Conservation (phyloP, 2,888 invertebrate genomes). For the Rhagium mordax region DNA sequence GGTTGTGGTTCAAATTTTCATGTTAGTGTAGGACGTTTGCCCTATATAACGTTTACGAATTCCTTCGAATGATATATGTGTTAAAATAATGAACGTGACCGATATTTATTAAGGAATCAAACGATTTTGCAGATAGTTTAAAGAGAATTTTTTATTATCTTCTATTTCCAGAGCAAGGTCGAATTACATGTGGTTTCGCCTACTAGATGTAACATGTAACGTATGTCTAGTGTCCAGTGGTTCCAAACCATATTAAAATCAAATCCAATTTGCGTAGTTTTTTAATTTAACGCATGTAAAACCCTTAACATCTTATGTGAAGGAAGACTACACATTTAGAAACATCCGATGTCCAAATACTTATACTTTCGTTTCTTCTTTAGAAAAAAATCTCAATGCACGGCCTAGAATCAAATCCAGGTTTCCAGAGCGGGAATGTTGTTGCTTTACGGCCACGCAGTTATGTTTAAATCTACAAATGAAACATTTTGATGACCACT, state of each 20-base stretch:
- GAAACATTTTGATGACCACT: no score
- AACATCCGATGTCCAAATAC: no score
- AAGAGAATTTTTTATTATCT: constrained; percentile 13
- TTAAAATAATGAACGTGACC: not conserved
- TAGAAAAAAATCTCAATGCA: no score
- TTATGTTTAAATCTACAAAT: no score
- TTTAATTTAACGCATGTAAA: no score
- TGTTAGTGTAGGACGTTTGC: not conserved
- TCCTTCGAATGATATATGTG: not conserved
- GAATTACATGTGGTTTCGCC: constrained; percentile 16
- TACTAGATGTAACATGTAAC: not conserved
- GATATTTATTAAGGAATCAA: constrained; percentile 6
- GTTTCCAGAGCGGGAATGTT: no score
- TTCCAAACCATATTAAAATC: not conserved
- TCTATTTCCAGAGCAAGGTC: constrained; percentile 26
- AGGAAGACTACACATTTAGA: no score
- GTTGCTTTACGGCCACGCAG: no score
- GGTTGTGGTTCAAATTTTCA: not conserved
- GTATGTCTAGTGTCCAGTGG: not conserved
- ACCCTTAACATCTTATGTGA: no score
- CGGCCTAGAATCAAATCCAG: no score
- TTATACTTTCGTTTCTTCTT: no score
- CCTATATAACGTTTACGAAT: not conserved
- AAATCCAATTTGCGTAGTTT: not conserved
- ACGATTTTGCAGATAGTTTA: constrained; percentile 9